Evolutionary conservation across 2,797 vertebrate genomes (phyloP), one percentile per base, ranked within the genome.

Genomic region (Enteromius anoplus): DNA sequence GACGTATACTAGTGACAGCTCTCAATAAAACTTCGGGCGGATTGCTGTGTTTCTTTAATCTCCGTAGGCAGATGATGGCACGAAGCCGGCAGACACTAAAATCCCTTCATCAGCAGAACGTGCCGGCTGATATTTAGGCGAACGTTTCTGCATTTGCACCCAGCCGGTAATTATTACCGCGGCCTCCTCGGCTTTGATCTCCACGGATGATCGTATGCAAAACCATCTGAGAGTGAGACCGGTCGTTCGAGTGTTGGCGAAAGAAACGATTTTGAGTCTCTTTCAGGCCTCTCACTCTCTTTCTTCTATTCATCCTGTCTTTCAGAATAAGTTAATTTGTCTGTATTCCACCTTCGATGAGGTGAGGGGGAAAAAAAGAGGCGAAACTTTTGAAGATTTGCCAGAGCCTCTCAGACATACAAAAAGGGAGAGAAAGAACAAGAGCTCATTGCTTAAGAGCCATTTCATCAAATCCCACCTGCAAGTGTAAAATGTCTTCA

Each of bases 401-500:
- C 64, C 19, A 51, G 75, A 84, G 81, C 86, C 77, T 85, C 84
- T 85, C 71, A 84, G 82, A 85, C 70, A 80, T 65, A 53, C 75
- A 88, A 86, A 72, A 64, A 91, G 91, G 89, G 90, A 91, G 87
- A 87, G 84, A 84, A 64, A 65, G 55, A 68, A 91, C 88, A 94
- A 86, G 91, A 92, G 87, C 75, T 86, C 91, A 91, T 93, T 94
- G 95, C 93, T 95, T 94, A 96, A 95, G 92, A 93, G 92, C 92
- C 94, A 93, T 95, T 95, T 96, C 90, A 94, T 94, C 93, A 95
- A 94, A 93, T 94, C 93, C 89, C 90, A 91, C 88, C 73, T 93
- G 92, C 90, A 93, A 94, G 94, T 95, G 90, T 94, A 94, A 96
- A 96, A 95, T 90, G 91, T 96, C 96, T 97, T 96, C 95, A 96